A percentile compares a stretch with the other conserved stretches of the same genome.
These are phyloP conservation scores for Bovichtus diacanthus DNA, from an alignment of 2,797 vertebrate species.

Conservation along the genomic window DNA sequence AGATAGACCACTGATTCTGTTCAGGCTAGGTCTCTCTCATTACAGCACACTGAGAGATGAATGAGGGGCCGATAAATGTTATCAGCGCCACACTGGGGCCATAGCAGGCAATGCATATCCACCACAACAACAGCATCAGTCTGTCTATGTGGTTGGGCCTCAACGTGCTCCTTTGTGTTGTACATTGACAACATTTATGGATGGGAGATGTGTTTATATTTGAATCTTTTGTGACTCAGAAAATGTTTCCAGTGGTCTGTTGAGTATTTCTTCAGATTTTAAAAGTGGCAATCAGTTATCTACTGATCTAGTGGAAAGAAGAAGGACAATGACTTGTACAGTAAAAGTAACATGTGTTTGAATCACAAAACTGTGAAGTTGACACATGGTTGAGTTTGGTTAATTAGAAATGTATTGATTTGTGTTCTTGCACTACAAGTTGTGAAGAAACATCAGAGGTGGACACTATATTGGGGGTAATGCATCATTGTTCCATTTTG, in stretches of 20 bases:
- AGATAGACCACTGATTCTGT: conserved; percentile 9
- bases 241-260: background rate
- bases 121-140: background rate
- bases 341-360: background rate
- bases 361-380: background rate
- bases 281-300: background rate
- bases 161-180: background rate
- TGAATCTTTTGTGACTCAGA: background rate
- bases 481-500: background rate
- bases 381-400: background rate
- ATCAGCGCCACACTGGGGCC: background rate
- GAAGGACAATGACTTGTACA: background rate
- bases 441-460: background rate
- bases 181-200: background rate
- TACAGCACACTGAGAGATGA: conserved; percentile 26
- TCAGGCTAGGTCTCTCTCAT: conserved; percentile 12
- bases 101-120: background rate
- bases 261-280: background rate
- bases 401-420: background rate
- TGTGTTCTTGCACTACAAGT: background rate
- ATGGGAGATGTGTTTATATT: background rate
- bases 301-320: background rate
- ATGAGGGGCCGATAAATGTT: conserved; percentile 17
- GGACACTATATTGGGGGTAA: background rate
- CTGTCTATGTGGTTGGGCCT: background rate